A percentile compares a stretch with the other conserved stretches of the same genome.
phyloP scores from a whole-genome alignment of 2,797 vertebrate genomes.

The Mus spretus region DNA sequence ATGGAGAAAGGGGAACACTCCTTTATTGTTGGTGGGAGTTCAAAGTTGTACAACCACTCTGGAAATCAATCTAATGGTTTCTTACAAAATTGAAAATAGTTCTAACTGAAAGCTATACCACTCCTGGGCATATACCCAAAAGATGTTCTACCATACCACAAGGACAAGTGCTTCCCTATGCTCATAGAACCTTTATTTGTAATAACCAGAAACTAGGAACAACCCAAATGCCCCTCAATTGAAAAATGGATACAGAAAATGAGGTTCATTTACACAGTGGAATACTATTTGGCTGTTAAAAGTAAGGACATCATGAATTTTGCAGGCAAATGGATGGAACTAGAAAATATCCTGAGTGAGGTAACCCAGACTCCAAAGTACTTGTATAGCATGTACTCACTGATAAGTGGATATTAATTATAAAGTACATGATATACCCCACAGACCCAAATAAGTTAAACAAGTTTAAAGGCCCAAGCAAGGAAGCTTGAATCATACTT shows the following conservation, averaged over 20 bases:
- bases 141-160: background rate
- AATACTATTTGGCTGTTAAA: background rate
- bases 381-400: background rate
- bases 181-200: background rate
- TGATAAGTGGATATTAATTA: background rate
- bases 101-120: background rate
- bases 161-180: background rate
- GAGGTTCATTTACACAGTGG: background rate
- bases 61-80: background rate
- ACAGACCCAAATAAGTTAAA: background rate
- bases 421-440: background rate
- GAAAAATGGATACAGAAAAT: background rate
- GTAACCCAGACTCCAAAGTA: background rate
- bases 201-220: background rate
- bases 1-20: background rate
- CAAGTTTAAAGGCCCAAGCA: background rate
- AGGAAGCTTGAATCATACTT: background rate
- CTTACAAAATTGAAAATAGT: background rate
- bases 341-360: background rate
- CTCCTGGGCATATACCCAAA: background rate
- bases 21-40: background rate
- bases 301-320: background rate
- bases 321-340: background rate
- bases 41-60: background rate
- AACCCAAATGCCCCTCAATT: background rate